Percentiles rank a stretch among this genome's conserved stretches.
Evolutionary conservation across 2,113 vertebrate genomes (phyloP).

Genomic region (Uropsilus gracilis): DNA sequence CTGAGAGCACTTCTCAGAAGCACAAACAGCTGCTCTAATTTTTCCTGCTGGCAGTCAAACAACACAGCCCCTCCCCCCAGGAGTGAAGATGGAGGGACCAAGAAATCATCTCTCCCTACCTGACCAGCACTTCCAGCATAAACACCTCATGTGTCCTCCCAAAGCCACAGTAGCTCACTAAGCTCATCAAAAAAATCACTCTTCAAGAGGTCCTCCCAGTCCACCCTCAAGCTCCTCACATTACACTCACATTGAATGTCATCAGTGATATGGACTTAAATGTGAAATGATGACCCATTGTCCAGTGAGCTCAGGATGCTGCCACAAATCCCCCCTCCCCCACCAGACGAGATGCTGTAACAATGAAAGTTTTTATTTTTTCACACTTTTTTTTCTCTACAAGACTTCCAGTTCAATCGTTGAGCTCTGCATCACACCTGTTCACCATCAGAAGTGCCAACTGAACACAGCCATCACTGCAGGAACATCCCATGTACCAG

Average conservation of each 20-base stretch:
- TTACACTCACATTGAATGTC: background rate
- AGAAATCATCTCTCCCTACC: background rate
- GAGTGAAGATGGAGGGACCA: background rate
- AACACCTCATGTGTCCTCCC: rapidly evolving
- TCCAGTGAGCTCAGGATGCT: background rate
- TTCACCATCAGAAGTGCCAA: background rate
- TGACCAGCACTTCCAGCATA: background rate
- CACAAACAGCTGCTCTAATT: background rate
- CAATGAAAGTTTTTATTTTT: background rate
- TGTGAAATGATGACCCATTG: background rate
- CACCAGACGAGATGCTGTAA: background rate
- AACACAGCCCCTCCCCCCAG: background rate
- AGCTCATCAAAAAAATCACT: background rate
- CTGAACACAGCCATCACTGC: background rate
- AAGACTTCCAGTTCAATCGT: background rate
- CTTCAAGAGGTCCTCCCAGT: background rate
- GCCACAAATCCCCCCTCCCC: background rate
- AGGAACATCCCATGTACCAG: background rate
- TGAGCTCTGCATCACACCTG: background rate
- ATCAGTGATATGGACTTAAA: background rate
- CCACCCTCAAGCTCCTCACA: background rate
- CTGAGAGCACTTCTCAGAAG: background rate
- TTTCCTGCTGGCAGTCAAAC: background rate
- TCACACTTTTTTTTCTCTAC: background rate
- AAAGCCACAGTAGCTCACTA: background rate